These are phyloP conservation scores for Gnatocerus cornutus DNA, from an alignment of 2,888 invertebrate genomes.

Conservation along the genomic window DNA sequence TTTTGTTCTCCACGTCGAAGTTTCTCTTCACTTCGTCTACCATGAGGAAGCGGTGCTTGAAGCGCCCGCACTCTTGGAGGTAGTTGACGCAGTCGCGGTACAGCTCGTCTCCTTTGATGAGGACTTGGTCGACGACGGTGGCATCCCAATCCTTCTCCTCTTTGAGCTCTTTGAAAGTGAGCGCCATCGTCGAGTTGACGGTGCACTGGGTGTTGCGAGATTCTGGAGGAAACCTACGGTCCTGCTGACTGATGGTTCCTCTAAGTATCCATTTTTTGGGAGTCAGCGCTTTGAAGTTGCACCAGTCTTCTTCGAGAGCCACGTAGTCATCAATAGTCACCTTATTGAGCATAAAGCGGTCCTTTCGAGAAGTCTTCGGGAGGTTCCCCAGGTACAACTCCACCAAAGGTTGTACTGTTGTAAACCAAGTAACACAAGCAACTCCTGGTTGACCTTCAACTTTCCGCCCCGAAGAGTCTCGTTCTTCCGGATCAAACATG, in stretches of 20 bases:
- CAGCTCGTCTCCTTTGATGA: slow-evolving; percentile 69
- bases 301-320: slow-evolving; percentile 64
- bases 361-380: slow-evolving; percentile 49
- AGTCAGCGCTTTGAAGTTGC: slow-evolving; percentile 65
- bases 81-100: slow-evolving; percentile 66
- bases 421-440: slow-evolving; percentile 69
- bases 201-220: slow-evolving; percentile 70
- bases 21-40: slow-evolving; percentile 66
- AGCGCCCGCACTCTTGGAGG: slow-evolving; percentile 60
- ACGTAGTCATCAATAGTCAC: slow-evolving; percentile 65
- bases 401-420: slow-evolving; percentile 64
- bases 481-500: slow-evolving; percentile 71
- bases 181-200: slow-evolving; percentile 68
- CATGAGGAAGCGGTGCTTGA: slow-evolving; percentile 62
- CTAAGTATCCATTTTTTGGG: slow-evolving; percentile 67
- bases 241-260: slow-evolving; percentile 65
- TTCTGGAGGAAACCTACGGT: slow-evolving; percentile 65
- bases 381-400: slow-evolving; percentile 68
- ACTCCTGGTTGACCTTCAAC: slow-evolving; percentile 60
- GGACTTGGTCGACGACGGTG: slow-evolving; percentile 69
- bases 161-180: slow-evolving; percentile 66
- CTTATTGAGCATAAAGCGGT: slow-evolving; percentile 63
- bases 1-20: slow-evolving; percentile 64
- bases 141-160: slow-evolving; percentile 65
- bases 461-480: slow-evolving; percentile 64